A percentile compares a stretch with the other conserved stretches of the same genome.
Evolutionary conservation across 2,888 invertebrate genomes (phyloP).

Genomic region (Macrosiphum euphorbiae): DNA sequence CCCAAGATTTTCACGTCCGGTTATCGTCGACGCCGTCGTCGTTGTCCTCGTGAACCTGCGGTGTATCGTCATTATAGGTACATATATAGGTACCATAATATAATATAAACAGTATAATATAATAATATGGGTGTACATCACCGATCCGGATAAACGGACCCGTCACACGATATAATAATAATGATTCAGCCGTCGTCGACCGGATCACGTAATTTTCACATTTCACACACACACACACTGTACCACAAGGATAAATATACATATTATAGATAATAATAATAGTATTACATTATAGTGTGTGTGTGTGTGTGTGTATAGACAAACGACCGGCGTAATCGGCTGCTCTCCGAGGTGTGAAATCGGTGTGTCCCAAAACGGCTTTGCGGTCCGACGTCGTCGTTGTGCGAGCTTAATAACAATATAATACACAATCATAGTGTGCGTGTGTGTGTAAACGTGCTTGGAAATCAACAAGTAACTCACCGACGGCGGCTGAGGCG

Average conservation of each 20-base stretch:
- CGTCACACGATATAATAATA: not conserved
- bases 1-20: not conserved
- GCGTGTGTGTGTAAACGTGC: not conserved
- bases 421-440: not conserved
- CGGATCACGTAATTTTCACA: constrained; percentile 41
- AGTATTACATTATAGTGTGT: not conserved
- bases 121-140: not conserved
- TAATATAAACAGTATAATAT: not conserved
- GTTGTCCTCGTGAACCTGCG: not conserved
- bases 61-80: not conserved
- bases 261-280: not conserved
- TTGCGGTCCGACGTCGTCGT: constrained; percentile 50
- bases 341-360: constrained; percentile 58
- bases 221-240: not conserved
- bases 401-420: not conserved
- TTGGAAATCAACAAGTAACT: constrained; percentile 59
- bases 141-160: constrained; percentile 19
- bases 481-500: constrained; percentile 21
- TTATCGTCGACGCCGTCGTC: not conserved
- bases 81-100: not conserved
- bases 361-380: constrained; percentile 43
- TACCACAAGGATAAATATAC: not conserved
- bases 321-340: constrained; percentile 25
- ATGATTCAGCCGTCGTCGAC: not conserved
- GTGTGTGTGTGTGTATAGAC: not conserved